Base-by-base conservation (phyloP, 1,140 invertebrate species). In the Drosophila fuyamai region DNA sequence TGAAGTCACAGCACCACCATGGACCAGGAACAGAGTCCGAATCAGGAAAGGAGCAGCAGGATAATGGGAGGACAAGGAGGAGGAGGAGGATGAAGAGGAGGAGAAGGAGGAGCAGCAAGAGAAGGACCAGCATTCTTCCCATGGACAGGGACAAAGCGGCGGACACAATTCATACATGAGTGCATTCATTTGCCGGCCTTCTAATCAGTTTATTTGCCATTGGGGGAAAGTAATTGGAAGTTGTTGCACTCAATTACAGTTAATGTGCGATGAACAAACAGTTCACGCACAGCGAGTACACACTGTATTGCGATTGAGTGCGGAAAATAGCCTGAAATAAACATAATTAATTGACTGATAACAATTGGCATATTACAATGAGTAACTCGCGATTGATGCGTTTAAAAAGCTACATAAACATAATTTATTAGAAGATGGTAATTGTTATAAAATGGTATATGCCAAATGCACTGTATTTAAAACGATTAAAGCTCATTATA, bases 151-250 rank as follows among this genome's bases (percentile, higher is more conserved):
- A 10, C 23, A 38, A 7, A 60, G 56, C 41, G 36, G 58, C 14
- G 62, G 44, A 62, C 79, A 72, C 54, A 76, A 79, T 79, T 79
- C 76, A 79, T 60, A 65, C 68, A 79, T 79, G 76, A 79, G 71
- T 79, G 67, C 55, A 44, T 73, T 46, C 53, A 51, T 76, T 75
- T 32, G 57, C 36, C 38, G 47, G 29, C 18, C 43, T 50, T 43
- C 59, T 74, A 74, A 74, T 74, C 70, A 73, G 70, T 73, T 73
- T 73, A 73, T 73, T 73, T 73, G 40, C 70, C 65, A 60, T 53
- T 18, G 23, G 67, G 23, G 58, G 32, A 55, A 75, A 75, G 70
- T 74, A 74, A 75, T 75, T 75, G 72, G 70, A 75, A 75, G 72
- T 74, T 74, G 72, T 75, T 75, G 70, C 72, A 74, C 72, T 74